Base-by-base conservation (phyloP, 2,888 invertebrate species). In the Oscheius onirici region DNA sequence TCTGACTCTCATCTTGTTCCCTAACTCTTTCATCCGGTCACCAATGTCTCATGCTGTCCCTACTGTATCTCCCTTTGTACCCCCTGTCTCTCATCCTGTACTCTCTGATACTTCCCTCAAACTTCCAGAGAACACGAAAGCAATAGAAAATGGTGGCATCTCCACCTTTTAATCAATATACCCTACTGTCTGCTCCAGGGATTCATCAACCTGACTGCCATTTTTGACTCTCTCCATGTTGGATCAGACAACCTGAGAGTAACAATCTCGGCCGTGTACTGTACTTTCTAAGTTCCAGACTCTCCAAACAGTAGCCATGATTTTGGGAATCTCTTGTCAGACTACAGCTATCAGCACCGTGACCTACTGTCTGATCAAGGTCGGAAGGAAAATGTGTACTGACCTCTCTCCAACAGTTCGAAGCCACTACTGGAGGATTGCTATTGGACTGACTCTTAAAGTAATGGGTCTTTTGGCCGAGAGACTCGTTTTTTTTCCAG, bases 181-280 rank as follows among this genome's bases (percentile, higher is more conserved):
- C 58, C 58, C 17, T 58, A 58, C 43, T 58, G 58, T 40, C 17
- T 58, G 17, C n/a, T 58, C 6, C 40, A 58, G 41, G 58, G 41
- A 10, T 58, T 41, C 40, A 40, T 58, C 40, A 40, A 58, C 24
- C 58, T 58, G 20, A 41, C 17, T 8, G 41, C 58, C 11, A 24
- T 58, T 8, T 17, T 58, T 2, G 17, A 58, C 41, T 58, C 41
- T 58, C 40, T 55, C 46, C 15, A 46, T 34, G 34, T 34, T 34
- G 34, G 34, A 6, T 34, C 34, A 34, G 8, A 34, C 5, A 34
- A 34, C 8, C 8, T 34, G 34, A 34, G 8, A n/a, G n/a, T n/a
- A n/a, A n/a, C n/a, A n/a, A n/a, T n/a, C n/a, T n/a, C n/a, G n/a
- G n/a, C n/a, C n/a, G n/a, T n/a, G n/a, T n/a, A n/a, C n/a, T n/a